A percentile compares a stretch with the other conserved stretches of the same genome.
These are phyloP conservation scores for Brachymystax lenok DNA, from an alignment of 2,797 vertebrate genomes.

Conservation along the genomic window DNA sequence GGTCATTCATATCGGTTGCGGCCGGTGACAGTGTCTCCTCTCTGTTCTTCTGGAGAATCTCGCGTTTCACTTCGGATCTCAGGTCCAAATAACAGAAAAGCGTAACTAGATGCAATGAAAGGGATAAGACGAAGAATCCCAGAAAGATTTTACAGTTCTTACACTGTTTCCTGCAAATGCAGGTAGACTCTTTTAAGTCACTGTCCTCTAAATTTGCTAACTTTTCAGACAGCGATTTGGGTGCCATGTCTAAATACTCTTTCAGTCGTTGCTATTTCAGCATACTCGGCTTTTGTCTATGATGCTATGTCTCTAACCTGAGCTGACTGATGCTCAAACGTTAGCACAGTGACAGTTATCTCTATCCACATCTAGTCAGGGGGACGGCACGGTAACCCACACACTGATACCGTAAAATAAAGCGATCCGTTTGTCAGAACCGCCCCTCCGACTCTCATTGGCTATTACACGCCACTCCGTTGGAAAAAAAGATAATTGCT, in stretches of 20 bases:
- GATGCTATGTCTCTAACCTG: constrained; percentile 22
- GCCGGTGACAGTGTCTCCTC: constrained; percentile 34
- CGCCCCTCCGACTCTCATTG: constrained; percentile 44
- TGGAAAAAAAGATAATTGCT: constrained; percentile 10
- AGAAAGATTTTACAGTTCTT: constrained; percentile 77
- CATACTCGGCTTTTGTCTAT: constrained; percentile 37
- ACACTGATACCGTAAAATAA: constrained; percentile 33
- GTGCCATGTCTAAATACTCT: constrained; percentile 43
- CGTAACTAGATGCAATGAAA: constrained; percentile 82
- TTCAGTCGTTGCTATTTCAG: constrained; percentile 34
- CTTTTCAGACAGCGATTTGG: constrained; percentile 47
- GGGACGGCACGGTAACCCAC: constrained; percentile 10
- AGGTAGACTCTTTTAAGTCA: constrained; percentile 41
- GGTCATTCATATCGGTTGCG: constrained; percentile 20
- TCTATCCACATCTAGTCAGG: neutral
- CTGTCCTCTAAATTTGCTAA: constrained; percentile 38
- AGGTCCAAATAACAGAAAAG: constrained; percentile 83
- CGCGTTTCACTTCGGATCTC: constrained; percentile 79
- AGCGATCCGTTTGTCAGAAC: constrained; percentile 22
- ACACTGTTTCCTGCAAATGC: constrained; percentile 59
- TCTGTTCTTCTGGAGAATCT: constrained; percentile 55
- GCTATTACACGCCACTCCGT: constrained; percentile 26
- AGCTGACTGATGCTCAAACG: neutral
- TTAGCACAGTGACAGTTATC: neutral
- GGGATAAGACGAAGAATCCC: constrained; percentile 80